These are phyloP conservation scores for Oxyruncus cristatus DNA, from an alignment of 2,113 vertebrate genomes.

Conservation along the genomic window DNA sequence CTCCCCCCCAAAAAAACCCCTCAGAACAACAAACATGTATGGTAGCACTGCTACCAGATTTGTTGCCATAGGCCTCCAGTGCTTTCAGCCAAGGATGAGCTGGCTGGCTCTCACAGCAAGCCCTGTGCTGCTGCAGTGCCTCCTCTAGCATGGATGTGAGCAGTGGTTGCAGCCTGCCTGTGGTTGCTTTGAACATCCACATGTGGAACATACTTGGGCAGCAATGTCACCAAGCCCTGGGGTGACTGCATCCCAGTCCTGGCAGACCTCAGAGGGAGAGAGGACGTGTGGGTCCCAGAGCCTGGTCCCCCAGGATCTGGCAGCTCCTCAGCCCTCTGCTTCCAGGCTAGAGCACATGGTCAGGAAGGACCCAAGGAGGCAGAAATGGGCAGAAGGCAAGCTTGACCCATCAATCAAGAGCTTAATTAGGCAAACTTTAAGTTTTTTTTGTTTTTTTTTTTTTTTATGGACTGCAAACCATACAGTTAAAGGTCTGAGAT, in stretches of 20 bases:
- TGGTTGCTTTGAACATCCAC: neutral
- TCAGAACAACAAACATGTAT: neutral
- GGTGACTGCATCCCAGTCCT: neutral
- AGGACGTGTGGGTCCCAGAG: fast-evolving
- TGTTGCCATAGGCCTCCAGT: fast-evolving
- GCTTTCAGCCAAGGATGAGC: neutral
- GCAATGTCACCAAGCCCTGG: neutral
- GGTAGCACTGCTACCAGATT: no score
- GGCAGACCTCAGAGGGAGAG: fast-evolving
- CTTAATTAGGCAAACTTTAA: neutral
- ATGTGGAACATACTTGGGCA: neutral
- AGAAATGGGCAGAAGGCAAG: neutral
- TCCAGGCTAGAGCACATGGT: neutral
- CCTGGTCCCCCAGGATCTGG: neutral
- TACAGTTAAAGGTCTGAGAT: neutral
- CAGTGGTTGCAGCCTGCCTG: neutral
- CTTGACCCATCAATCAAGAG: neutral
- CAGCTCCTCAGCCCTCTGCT: neutral
- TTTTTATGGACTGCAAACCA: neutral
- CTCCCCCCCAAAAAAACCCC: neutral
- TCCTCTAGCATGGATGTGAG: neutral
- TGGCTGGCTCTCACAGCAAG: neutral
- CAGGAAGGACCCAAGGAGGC: neutral
- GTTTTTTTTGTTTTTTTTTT: no score
- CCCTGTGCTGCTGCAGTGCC: neutral